A percentile compares a stretch with the other conserved stretches of the same genome.
These are phyloP conservation scores for Progne subis DNA, from an alignment of 2,113 vertebrate genomes.

Conservation along the genomic window DNA sequence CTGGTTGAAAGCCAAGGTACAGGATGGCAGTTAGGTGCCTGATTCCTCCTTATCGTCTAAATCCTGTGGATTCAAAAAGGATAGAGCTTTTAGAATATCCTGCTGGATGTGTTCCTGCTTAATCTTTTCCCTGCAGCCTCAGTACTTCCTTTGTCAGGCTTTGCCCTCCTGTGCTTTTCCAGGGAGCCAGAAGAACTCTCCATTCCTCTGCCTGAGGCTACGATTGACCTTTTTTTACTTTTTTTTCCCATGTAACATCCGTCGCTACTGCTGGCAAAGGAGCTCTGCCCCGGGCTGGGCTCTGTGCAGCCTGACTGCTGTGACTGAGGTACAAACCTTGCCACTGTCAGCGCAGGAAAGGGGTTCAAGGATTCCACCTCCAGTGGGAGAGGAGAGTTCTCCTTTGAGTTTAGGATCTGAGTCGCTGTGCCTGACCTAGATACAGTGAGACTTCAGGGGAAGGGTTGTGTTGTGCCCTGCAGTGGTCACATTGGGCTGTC, in stretches of 20 bases:
- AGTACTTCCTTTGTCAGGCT: not conserved
- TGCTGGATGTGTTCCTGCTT: not conserved
- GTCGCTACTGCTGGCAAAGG: not conserved
- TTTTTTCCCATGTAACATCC: not conserved
- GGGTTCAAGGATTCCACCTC: not conserved
- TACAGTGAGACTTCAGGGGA: not conserved
- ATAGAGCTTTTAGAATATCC: not conserved
- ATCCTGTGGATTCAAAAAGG: not conserved
- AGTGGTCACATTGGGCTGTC: not conserved
- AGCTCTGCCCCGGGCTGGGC: not conserved
- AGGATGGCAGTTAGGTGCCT: not conserved
- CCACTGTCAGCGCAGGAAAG: not conserved
- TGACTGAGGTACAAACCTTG: not conserved
- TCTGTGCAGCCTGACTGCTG: not conserved
- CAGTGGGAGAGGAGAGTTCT: not conserved
- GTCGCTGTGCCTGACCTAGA: not conserved
- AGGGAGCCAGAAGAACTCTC: not conserved
- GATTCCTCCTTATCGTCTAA: not conserved
- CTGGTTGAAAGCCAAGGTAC: not conserved
- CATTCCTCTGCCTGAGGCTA: not conserved
- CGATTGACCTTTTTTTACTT: not conserved
- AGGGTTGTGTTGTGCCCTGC: not conserved
- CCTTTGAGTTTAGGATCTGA: not conserved
- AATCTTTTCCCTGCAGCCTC: slow-evolving; percentile 2
- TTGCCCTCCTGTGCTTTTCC: not conserved